These are phyloP conservation scores for Ctenomys sociabilis DNA, from an alignment of 2,113 vertebrate species.

Conservation along the genomic window DNA sequence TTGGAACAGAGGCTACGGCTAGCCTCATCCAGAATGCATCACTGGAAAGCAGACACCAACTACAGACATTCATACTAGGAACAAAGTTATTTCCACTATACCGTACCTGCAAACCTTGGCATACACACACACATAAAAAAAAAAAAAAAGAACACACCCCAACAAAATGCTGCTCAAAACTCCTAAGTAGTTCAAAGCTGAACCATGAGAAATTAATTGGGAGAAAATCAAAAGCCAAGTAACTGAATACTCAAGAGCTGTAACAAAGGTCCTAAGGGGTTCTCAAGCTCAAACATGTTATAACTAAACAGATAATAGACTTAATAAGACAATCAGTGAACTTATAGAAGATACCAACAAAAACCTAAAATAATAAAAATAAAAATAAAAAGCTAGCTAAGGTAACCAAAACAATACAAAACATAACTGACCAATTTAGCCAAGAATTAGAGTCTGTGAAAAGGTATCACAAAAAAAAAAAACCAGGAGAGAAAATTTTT, in stretches of 20 bases:
- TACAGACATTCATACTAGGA: background rate
- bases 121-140: background rate
- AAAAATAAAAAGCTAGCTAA: background rate
- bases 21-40: background rate
- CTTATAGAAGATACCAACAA: background rate
- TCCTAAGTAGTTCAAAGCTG: background rate
- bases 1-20: background rate
- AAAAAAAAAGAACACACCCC: background rate
- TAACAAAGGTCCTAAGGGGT: background rate
- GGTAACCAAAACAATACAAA: background rate
- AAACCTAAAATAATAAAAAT: too few species aligned
- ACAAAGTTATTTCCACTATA: background rate
- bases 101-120: background rate
- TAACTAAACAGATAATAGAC: background rate
- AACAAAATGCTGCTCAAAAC: background rate
- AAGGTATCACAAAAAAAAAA: background rate
- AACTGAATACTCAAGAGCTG: background rate
- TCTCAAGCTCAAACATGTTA: background rate
- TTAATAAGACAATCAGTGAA: background rate
- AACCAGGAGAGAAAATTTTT: background rate
- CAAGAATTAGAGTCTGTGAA: background rate
- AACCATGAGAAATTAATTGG: background rate
- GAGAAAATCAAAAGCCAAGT: background rate
- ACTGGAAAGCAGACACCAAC: background rate
- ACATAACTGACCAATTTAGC: background rate